These are phyloP conservation scores for Oscheius sp. DNA, from an alignment of 2,888 invertebrate species.

Conservation along the genomic window DNA sequence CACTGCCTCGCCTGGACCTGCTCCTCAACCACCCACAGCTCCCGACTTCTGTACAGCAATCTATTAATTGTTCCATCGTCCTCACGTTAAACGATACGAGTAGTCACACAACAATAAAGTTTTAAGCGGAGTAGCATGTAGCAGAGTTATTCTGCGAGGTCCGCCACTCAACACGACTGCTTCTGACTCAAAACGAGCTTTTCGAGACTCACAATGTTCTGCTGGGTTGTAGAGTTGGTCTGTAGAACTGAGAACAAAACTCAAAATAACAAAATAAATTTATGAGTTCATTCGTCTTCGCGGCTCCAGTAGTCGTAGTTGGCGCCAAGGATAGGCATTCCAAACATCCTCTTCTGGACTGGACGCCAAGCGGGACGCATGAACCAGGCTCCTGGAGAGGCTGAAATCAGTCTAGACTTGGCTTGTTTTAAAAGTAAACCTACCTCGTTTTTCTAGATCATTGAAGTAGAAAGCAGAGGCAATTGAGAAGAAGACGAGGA, in stretches of 20 bases:
- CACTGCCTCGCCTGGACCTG: constrained; percentile 50
- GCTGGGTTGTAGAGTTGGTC: too few relatives aligned
- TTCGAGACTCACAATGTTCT: too few relatives aligned
- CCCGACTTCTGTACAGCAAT: constrained; percentile 71
- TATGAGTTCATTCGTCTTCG: neutral
- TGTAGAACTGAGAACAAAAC: neutral
- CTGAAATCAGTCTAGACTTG: neutral
- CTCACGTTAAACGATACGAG: neutral
- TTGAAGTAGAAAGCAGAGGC: neutral
- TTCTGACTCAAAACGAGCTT: too few relatives aligned
- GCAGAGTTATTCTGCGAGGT: neutral
- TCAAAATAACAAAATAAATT: neutral
- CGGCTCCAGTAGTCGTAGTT: constrained; percentile 1
- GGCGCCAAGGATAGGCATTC: neutral
- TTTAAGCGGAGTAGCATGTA: too few relatives aligned
- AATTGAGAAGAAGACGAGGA: neutral
- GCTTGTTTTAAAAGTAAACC: too few relatives aligned
- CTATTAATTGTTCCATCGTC: constrained; percentile 48
- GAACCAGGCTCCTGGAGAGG: constrained; percentile 15
- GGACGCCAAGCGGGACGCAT: constrained; percentile 21
- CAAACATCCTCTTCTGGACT: constrained; percentile 22
- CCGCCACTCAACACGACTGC: too few relatives aligned
- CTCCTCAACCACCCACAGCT: constrained; percentile 61
- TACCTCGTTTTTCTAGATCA: constrained; percentile 12
- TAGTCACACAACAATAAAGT: neutral